phyloP scores from a whole-genome alignment of 92 coral and sea anemone genomes.

The Porites lobata region DNA sequence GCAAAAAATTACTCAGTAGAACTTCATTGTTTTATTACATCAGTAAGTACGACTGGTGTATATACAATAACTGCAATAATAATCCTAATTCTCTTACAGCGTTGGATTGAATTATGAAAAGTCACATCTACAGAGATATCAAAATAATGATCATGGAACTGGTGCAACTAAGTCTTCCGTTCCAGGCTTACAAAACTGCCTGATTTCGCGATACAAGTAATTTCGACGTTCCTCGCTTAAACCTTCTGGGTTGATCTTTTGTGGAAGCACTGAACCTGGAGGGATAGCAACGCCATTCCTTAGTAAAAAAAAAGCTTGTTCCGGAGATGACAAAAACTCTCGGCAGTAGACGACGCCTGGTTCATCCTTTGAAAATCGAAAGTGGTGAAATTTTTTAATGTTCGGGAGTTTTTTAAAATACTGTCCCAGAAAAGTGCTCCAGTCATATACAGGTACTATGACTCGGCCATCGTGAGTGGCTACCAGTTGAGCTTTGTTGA shows the following conservation, averaged over 20 bases:
- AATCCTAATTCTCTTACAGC: background rate
- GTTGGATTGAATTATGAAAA: background rate
- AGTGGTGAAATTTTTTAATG: background rate
- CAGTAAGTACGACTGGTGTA: background rate
- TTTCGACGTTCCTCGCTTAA: background rate
- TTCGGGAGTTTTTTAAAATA: constrained; percentile 34
- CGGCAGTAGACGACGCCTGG: background rate
- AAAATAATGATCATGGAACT: background rate
- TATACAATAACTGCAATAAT: background rate
- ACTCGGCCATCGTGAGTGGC: constrained; percentile 61
- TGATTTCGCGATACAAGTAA: background rate
- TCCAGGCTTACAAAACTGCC: background rate
- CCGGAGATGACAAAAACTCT: background rate
- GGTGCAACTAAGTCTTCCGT: background rate
- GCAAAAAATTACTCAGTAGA: background rate
- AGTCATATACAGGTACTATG: constrained; percentile 54
- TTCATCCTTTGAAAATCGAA: too few species aligned
- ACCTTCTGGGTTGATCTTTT: background rate
- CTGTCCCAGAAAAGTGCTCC: background rate
- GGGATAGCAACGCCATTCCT: background rate
- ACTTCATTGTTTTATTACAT: background rate
- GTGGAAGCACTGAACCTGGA: background rate
- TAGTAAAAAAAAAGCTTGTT: background rate
- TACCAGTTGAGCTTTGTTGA: background rate
- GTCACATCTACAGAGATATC: background rate